Evolutionary conservation across 2,888 invertebrate species (phyloP).

Genomic region (Trissolcus japonicus): DNA sequence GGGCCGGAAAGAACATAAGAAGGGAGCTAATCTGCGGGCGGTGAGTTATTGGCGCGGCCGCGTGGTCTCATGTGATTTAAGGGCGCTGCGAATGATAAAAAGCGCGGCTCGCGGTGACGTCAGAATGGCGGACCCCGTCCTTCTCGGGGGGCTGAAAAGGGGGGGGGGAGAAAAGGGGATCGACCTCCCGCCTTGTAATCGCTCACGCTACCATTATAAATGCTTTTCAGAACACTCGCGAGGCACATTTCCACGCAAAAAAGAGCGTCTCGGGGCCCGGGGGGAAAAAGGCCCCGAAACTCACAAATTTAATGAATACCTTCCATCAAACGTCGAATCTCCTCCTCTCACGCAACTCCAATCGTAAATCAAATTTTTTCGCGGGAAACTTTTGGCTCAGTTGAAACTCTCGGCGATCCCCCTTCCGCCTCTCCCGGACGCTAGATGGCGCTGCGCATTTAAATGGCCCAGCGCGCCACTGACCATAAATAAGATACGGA

Average conservation of each 20-base stretch:
- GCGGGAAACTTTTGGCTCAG: conserved; percentile 27
- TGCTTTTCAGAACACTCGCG: conserved; percentile 45
- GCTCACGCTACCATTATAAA: conserved; percentile 49
- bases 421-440: too few relatives aligned
- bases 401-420: not conserved
- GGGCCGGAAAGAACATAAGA: conserved; percentile 26
- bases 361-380: conserved; percentile 38
- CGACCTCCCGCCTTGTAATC: conserved; percentile 54
- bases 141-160: conserved; percentile 8
- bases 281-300: conserved; percentile 16
- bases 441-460: conserved; percentile 17
- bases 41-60: conserved; percentile 50
- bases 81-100: conserved; percentile 53
- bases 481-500: conserved; percentile 37
- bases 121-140: conserved; percentile 22
- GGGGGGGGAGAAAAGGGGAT: conserved; percentile 37
- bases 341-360: conserved; percentile 6
- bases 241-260: conserved; percentile 31
- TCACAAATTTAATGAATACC: conserved; percentile 50
- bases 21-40: conserved; percentile 36
- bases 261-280: conserved; percentile 2
- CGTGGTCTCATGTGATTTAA: conserved; percentile 48
- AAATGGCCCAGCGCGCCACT: not conserved
- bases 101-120: conserved; percentile 17
- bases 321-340: conserved; percentile 15